Conservation (phyloP, 92 coral and sea anemone genomes). For the Desmophyllum pertusum region DNA sequence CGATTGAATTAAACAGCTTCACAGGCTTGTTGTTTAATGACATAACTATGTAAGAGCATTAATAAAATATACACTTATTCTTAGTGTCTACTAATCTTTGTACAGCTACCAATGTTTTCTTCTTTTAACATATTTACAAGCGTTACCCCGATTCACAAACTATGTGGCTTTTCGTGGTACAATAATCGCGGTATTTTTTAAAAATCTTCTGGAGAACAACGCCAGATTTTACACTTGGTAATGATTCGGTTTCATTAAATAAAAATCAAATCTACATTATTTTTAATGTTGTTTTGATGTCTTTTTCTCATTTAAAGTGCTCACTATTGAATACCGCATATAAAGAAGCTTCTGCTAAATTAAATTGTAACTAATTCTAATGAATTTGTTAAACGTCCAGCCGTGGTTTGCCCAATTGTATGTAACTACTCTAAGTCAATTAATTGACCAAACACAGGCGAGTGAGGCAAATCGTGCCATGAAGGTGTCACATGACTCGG, state of each 20-base stretch:
- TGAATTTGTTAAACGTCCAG: neutral
- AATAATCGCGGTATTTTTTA: neutral
- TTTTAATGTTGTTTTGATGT: neutral
- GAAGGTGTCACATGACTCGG: slow-evolving; percentile 15
- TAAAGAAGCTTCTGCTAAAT: neutral
- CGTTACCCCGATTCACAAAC: neutral
- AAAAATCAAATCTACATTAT: neutral
- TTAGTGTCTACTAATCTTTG: neutral
- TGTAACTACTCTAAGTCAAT: slow-evolving; percentile 44
- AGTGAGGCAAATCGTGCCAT: slow-evolving; percentile 21
- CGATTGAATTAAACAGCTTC: neutral
- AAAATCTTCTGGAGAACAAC: too few species aligned
- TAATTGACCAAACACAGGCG: slow-evolving; percentile 63
- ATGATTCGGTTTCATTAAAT: too few species aligned
- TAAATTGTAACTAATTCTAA: neutral
- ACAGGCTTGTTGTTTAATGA: neutral
- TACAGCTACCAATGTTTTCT: neutral
- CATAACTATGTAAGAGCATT: neutral
- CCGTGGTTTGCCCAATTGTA: neutral
- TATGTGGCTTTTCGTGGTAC: neutral
- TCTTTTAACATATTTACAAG: neutral
- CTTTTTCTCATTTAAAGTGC: neutral
- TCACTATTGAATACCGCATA: neutral
- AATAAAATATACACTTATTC: neutral
- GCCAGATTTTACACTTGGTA: too few species aligned